These are phyloP conservation scores for Bombus sylvicola DNA, from an alignment of 1,140 invertebrate genomes.

Conservation along the genomic window DNA sequence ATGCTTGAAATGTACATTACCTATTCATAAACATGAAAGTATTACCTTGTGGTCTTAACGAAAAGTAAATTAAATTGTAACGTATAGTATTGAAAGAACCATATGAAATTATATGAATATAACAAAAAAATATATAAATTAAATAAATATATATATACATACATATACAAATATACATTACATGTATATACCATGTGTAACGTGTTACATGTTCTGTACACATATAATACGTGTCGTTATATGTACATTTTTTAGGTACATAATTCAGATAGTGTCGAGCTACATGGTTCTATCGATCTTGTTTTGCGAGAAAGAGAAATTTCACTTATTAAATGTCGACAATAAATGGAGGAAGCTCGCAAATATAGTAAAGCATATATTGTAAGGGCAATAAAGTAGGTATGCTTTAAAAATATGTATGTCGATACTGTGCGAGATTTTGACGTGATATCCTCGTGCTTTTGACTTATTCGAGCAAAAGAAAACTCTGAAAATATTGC, in stretches of 20 bases:
- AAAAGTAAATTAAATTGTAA: background rate
- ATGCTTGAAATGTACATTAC: background rate
- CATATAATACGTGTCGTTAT: conserved; percentile 57
- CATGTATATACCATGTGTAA: conserved; percentile 27
- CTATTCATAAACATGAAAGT: background rate
- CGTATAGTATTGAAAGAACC: background rate
- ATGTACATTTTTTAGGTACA: conserved; percentile 61
- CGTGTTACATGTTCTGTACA: conserved; percentile 42
- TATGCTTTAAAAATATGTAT: conserved; percentile 28
- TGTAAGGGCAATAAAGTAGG: conserved; percentile 76
- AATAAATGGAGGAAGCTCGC: conserved; percentile 73
- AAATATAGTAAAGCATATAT: conserved; percentile 74
- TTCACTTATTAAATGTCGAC: conserved; percentile 78
- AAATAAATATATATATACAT: conserved; percentile 15
- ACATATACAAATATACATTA: conserved; percentile 1
- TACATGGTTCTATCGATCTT: conserved; percentile 33
- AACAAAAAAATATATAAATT: background rate
- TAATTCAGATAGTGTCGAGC: conserved; percentile 42
- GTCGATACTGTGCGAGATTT: background rate
- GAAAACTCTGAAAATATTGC: background rate
- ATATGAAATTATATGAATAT: background rate
- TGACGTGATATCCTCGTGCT: conserved; percentile 28
- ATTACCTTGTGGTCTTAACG: background rate
- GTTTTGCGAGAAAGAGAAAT: conserved; percentile 56
- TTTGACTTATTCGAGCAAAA: background rate